Conservation (phyloP, 2,113 vertebrate species). For the Pollachius pollachius region DNA sequence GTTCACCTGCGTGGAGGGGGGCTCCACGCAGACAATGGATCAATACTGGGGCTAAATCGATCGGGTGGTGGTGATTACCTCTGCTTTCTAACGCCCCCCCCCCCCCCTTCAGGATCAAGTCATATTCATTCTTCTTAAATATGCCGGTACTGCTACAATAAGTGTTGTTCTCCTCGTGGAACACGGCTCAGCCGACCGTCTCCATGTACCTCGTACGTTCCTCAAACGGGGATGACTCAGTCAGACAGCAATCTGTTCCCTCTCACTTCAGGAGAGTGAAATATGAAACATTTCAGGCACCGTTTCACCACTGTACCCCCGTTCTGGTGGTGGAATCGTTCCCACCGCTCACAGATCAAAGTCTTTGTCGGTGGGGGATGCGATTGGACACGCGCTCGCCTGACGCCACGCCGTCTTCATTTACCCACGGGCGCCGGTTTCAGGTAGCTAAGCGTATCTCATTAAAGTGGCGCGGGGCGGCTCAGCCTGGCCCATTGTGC, state of each 20-base stretch:
- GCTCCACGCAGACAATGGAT: too few species aligned
- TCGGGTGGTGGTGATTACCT: not conserved
- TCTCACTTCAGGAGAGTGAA: constrained; percentile 4
- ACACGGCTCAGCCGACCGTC: too few species aligned
- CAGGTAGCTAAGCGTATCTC: constrained; percentile 48
- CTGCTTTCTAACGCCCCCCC: not conserved
- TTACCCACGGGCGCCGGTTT: constrained; percentile 39
- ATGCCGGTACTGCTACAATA: too few species aligned
- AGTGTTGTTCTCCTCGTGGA: too few species aligned
- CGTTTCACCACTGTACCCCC: constrained; percentile 11
- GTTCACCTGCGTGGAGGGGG: too few species aligned
- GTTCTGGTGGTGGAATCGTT: constrained; percentile 31
- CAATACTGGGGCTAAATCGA: too few species aligned
- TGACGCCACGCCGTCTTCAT: constrained; percentile 27
- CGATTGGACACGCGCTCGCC: too few species aligned
- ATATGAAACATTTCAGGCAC: too few species aligned
- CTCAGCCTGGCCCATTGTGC: constrained; percentile 47
- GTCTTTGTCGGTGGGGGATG: constrained; percentile 32
- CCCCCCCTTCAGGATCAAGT: too few species aligned
- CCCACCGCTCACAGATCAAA: constrained; percentile 25
- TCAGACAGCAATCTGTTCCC: not conserved
- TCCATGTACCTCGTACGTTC: too few species aligned
- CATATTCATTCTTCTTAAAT: too few species aligned
- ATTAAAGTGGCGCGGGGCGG: constrained; percentile 54
- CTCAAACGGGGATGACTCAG: too few species aligned